A percentile compares a stretch with the other conserved stretches of the same genome.
Conservation (phyloP, 2,113 vertebrate species). For the Eubucco bourcierii region DNA sequence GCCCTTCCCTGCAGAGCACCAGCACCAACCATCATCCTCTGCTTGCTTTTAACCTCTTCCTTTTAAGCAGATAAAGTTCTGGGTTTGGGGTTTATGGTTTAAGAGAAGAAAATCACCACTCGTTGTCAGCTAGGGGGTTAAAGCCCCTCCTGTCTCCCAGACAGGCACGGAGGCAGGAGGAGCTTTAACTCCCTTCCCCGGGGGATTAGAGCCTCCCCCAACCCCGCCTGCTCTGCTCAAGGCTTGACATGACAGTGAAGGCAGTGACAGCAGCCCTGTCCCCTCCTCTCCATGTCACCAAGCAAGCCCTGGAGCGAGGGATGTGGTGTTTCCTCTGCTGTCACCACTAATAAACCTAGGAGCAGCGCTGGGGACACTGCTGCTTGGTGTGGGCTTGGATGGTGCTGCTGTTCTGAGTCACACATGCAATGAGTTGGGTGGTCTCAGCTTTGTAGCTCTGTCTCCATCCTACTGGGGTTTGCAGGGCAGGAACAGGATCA, state of each 20-base stretch:
- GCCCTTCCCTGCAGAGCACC: not conserved
- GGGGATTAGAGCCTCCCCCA: not conserved
- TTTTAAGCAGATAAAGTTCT: not conserved
- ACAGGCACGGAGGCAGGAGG: not conserved
- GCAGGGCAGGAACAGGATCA: not conserved
- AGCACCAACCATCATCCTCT: not conserved
- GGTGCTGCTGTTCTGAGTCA: not conserved
- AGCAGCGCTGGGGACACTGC: not conserved
- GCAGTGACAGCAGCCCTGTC: not conserved
- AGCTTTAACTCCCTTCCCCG: not conserved
- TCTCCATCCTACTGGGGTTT: not conserved
- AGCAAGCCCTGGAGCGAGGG: not conserved
- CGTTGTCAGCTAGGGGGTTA: rapidly evolving
- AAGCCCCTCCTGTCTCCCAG: not conserved
- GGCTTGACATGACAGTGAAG: not conserved
- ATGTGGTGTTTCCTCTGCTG: not conserved
- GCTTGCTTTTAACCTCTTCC: not conserved
- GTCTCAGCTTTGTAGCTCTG: not conserved
- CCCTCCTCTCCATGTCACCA: not conserved
- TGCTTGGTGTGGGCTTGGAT: not conserved
- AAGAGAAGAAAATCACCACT: not conserved
- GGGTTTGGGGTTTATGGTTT: not conserved
- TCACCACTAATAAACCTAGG: not conserved
- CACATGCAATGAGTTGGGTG: not conserved
- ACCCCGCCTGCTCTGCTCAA: rapidly evolving